Evolutionary conservation across 2,797 vertebrate genomes (phyloP).

Genomic region (Sebastes itinus): DNA sequence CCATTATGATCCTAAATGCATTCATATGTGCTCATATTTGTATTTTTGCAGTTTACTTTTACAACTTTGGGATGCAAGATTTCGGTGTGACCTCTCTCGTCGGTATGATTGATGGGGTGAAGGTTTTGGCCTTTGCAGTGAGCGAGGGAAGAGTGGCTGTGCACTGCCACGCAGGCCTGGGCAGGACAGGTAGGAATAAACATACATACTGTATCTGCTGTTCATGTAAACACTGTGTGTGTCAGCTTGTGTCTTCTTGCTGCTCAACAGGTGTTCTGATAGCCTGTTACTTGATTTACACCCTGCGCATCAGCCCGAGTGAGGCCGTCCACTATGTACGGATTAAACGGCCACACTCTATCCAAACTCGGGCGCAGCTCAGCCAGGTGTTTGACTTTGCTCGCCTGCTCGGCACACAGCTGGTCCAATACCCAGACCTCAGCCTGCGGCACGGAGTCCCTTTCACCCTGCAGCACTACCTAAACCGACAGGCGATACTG

Average conservation of each 20-base stretch:
- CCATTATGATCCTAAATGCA: not conserved
- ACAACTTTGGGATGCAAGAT: constrained; percentile 88
- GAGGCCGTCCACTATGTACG: constrained; percentile 86
- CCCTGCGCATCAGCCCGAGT: constrained; percentile 81
- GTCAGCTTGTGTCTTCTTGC: not conserved
- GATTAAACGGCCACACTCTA: constrained; percentile 83
- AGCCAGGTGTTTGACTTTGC: constrained; percentile 86
- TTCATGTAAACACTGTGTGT: not conserved
- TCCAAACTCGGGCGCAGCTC: constrained; percentile 86
- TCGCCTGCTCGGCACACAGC: constrained; percentile 78
- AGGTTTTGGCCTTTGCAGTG: constrained; percentile 85
- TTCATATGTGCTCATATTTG: not conserved
- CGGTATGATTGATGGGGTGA: constrained; percentile 83
- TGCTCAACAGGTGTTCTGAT: constrained; percentile 83
- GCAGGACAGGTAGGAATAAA: constrained; percentile 80
- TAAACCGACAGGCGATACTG: constrained; percentile 80
- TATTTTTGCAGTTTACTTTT: constrained; percentile 84
- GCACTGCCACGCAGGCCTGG: constrained; percentile 88
- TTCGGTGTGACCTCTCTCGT: constrained; percentile 83
- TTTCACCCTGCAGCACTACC: constrained; percentile 83
- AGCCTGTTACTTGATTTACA: constrained; percentile 87
- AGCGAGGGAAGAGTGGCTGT: constrained; percentile 85
- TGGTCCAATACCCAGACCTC: constrained; percentile 79
- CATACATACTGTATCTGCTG: not conserved
- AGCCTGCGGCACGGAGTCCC: constrained; percentile 68